A percentile compares a stretch with the other conserved stretches of the same genome.
These are phyloP conservation scores for Antrozous pallidus DNA, from an alignment of 2,797 vertebrate genomes.

Conservation along the genomic window DNA sequence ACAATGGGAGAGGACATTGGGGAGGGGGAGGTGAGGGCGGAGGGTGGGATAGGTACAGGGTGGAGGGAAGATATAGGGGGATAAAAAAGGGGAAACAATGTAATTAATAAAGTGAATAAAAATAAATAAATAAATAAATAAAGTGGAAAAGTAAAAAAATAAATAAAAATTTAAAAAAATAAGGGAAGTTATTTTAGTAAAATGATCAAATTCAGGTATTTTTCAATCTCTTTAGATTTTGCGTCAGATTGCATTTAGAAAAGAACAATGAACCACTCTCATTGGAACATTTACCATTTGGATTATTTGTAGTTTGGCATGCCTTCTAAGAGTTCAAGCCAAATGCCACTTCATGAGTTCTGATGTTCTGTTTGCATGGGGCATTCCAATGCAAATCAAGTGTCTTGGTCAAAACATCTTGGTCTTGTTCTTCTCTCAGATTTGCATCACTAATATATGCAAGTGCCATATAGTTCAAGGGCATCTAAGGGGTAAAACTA, in stretches of 20 bases:
- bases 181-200: constrained; percentile 14
- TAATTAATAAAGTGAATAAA: too few species aligned
- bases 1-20: too few species aligned
- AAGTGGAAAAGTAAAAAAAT: too few species aligned
- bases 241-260: constrained; percentile 49
- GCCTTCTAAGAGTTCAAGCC: constrained; percentile 58
- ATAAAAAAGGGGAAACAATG: too few species aligned
- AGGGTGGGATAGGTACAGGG: too few species aligned
- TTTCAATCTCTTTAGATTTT: constrained; percentile 26
- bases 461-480: constrained; percentile 37
- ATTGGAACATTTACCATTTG: background rate
- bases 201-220: constrained; percentile 52
- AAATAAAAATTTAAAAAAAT: too few species aligned
- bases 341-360: constrained; percentile 62
- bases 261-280: constrained; percentile 56
- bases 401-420: constrained; percentile 64
- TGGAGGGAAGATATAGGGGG: too few species aligned
- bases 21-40: too few species aligned
- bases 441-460: constrained; percentile 63
- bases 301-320: constrained; percentile 47
- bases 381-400: constrained; percentile 62
- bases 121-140: too few species aligned
- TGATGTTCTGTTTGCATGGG: constrained; percentile 39
- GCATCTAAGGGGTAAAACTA: constrained; percentile 48
- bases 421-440: constrained; percentile 39